Base-by-base conservation (phyloP, 2,888 invertebrate genomes). In the Neoaliturus tenellus region DNA sequence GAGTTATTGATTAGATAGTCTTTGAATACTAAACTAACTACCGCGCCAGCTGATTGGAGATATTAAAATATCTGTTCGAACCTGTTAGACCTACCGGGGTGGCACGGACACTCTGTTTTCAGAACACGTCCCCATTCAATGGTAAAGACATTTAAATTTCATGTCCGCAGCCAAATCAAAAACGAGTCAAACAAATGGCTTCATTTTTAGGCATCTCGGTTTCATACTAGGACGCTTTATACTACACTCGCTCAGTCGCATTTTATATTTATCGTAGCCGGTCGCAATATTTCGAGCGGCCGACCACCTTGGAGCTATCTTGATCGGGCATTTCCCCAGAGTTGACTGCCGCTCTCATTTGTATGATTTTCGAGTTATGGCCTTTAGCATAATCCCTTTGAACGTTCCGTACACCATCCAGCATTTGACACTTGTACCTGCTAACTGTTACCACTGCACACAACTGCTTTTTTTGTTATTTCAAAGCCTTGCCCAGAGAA, bases 121-220 rank as follows among this genome's bases (percentile, higher is more conserved):
- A 31, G 35, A n/a, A 55, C 78, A 78, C 78, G 78, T 78, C 31
- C 17, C 55, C 55, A 78, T 78, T 78, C 78, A 78, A 78, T 78
- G 78, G 78, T 78, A 78, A 78, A 78, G 78, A 78, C 78, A 78
- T 78, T 78, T 78, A 78, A 78, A 78, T 78, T 51, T 78, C 78
- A 55, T 55, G 78, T 78, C 78, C 17, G 23, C 78, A 78, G 35
- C 78, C 78, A 78, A 78, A 78, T 78, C 78, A 78, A 78, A 78
- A 78, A 51, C 33, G 78, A 75, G 28, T 78, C 78, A 25, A 23
- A 78, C 55, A 78, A 78, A 78, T 78, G 78, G 78, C 78, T 78
- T 78, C 55, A 78, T 78, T 78, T 75, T 55, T 78, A 55, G 48
- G 39, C 75, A 35, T 69, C 14, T 10, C 67, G 69, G 35, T 31